phyloP scores from a whole-genome alignment of 2,113 vertebrate species.

The Peromyscus maniculatus region DNA sequence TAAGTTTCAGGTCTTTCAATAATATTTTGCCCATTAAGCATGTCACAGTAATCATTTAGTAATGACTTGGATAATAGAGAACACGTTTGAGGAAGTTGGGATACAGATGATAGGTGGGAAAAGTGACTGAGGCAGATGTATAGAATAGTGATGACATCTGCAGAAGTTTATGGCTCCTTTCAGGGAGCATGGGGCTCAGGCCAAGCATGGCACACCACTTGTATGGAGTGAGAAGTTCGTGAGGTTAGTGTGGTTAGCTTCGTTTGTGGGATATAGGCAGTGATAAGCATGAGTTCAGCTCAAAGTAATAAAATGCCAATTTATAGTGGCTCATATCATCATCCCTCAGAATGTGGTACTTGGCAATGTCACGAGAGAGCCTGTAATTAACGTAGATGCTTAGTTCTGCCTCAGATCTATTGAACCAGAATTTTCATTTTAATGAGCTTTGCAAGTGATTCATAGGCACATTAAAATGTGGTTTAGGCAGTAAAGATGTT shows the following conservation, averaged over 20 bases:
- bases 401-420: neutral
- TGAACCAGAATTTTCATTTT: conserved; percentile 9
- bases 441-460: conserved; percentile 40
- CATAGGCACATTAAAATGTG: neutral
- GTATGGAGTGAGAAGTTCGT: neutral
- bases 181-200: neutral
- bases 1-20: conserved; percentile 51
- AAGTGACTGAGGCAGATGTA: neutral
- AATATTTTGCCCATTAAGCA: conserved; percentile 35
- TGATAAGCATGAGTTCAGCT: neutral
- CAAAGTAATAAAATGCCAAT: neutral
- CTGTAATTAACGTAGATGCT: neutral
- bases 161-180: neutral
- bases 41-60: conserved; percentile 39
- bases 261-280: neutral
- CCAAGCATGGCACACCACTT: neutral
- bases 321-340: neutral
- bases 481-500: neutral
- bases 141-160: neutral
- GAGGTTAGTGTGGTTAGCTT: neutral
- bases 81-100: conserved; percentile 6
- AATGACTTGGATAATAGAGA: conserved; percentile 62
- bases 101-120: conserved; percentile 22
- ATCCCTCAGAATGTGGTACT: neutral
- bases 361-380: neutral